These are phyloP conservation scores for Sminthurinus aureus DNA, from an alignment of 2,888 invertebrate genomes.

Conservation along the genomic window DNA sequence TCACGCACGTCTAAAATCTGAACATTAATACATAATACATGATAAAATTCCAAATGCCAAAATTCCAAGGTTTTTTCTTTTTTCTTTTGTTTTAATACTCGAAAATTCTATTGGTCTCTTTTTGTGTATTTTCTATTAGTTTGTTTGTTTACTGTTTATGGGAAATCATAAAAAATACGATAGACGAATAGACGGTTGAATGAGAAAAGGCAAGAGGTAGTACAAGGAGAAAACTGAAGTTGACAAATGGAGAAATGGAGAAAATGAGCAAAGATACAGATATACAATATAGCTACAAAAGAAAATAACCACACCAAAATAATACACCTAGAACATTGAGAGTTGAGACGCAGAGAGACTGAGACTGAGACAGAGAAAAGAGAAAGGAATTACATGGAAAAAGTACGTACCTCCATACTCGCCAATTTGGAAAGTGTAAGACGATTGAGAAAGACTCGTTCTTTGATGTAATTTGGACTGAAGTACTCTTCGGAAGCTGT, in stretches of 20 bases:
- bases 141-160: slow-evolving; percentile 13
- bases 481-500: slow-evolving; percentile 77
- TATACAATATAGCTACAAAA: no score
- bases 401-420: slow-evolving; percentile 74
- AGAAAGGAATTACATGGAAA: background rate
- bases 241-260: background rate
- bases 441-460: slow-evolving; percentile 91
- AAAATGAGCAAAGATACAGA: background rate
- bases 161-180: slow-evolving; percentile 25
- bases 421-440: slow-evolving; percentile 85
- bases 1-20: no score
- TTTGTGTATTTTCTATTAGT: no score
- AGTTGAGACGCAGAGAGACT: background rate
- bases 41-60: no score
- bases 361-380: background rate
- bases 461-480: slow-evolving; percentile 86
- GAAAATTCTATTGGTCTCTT: no score
- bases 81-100: slow-evolving; percentile 21
- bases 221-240: background rate
- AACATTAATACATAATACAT: no score
- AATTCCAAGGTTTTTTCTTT: background rate
- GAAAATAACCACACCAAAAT: no score
- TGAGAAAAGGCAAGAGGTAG: slow-evolving; percentile 22
- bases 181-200: no score
- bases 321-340: background rate